These are phyloP conservation scores for Catocala sponsa DNA, from an alignment of 2,888 invertebrate genomes.

Conservation along the genomic window DNA sequence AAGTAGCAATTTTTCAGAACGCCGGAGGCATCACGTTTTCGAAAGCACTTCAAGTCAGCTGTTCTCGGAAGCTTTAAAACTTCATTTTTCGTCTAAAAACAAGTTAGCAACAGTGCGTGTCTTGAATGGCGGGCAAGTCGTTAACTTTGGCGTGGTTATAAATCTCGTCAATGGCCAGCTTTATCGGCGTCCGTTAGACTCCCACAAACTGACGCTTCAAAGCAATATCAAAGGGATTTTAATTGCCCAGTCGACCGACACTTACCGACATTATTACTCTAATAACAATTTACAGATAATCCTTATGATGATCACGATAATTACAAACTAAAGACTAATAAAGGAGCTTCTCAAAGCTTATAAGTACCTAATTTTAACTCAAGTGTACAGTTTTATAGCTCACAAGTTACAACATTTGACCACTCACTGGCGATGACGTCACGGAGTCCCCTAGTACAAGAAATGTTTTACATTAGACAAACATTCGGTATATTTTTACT, in stretches of 20 bases:
- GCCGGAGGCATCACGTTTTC: slow-evolving; percentile 58
- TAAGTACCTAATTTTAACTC: slow-evolving; percentile 23
- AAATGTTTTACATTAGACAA: slow-evolving; percentile 21
- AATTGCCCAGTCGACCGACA: slow-evolving; percentile 71
- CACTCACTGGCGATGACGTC: slow-evolving; percentile 9
- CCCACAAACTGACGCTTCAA: slow-evolving; percentile 72
- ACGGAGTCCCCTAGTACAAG: not conserved
- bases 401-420: slow-evolving; percentile 17
- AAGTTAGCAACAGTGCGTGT: slow-evolving; percentile 76
- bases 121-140: slow-evolving; percentile 75
- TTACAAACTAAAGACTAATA: slow-evolving; percentile 52
- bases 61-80: slow-evolving; percentile 69
- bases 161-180: slow-evolving; percentile 77
- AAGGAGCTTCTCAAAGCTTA: slow-evolving; percentile 21
- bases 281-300: slow-evolving; percentile 58
- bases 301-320: slow-evolving; percentile 55
- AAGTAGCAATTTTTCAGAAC: slow-evolving; percentile 46
- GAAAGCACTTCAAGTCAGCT: slow-evolving; percentile 68
- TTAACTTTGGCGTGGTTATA: slow-evolving; percentile 81
- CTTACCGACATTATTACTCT: slow-evolving; percentile 64
- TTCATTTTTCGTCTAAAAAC: slow-evolving; percentile 75
- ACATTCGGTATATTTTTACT: slow-evolving; percentile 13
- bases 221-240: slow-evolving; percentile 77
- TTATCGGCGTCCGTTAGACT: slow-evolving; percentile 71
- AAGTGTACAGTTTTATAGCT: not conserved